Base-by-base conservation (phyloP, 53 echinoderm and acorn worm species). In the Apostichopus leukothele region DNA sequence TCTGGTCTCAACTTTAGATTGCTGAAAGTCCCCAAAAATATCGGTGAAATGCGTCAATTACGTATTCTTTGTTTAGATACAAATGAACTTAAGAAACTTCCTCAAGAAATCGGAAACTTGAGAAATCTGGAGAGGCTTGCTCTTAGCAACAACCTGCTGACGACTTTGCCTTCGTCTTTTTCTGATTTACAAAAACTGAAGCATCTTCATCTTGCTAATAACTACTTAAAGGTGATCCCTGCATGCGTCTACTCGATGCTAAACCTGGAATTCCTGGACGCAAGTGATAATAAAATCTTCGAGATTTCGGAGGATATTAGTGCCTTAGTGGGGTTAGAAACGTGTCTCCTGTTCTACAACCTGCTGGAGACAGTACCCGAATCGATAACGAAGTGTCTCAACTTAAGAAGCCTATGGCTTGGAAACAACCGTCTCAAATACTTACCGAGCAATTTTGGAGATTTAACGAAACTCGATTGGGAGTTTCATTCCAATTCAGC, bases 81-180 rank as follows among this genome's bases (percentile, higher is more conserved):
- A 52, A 98, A 98, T 75, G 94, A 98, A 86, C 90, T 98, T 50
- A 88, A 68, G 1, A 91, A 79, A 21, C 60, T 98, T 7, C 94
- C 94, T 0, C 67, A 84, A 2, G 95, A 96, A 23, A 85, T 98
- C 3, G 92, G 98, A 59, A 60, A 84, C n/a, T 88, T 98, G 78
- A 60, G 51, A 5, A 94, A 94, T 9, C 78, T 98, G 75, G 98
- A 98, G 90, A 83, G 94, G 63, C 89, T 98, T 10, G 86, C 92
- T n/a, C 77, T 98, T 3, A 98, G 98, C 91, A 98, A 98, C 78
- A 98, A 98, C 71, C 95, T 96, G 73, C 87, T 98, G 11, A 98
- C 92, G 1, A 51, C 73, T 20, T 88, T 98, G 8, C 98, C 98
- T 39, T 14, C 54, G 50, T 91, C 87, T 60, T 92, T 98, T 68